Percentiles rank a stretch among this genome's conserved stretches.
phyloP scores from a whole-genome alignment of 2,113 vertebrate genomes.

The Passer montanus region DNA sequence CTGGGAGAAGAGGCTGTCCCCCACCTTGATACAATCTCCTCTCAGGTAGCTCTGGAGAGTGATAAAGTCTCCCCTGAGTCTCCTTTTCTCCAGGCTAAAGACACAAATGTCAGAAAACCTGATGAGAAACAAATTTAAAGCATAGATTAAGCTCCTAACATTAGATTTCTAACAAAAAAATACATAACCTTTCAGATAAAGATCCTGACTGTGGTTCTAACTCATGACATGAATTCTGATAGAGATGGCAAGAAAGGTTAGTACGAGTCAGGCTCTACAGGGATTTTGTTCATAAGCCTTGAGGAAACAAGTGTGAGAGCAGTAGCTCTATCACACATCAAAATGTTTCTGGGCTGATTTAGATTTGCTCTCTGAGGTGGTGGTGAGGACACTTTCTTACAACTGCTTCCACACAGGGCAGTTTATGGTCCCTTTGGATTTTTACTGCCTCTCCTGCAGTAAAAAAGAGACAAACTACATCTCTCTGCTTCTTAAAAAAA shows the following conservation, averaged over 20 bases:
- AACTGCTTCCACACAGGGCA: not conserved
- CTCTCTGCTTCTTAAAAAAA: not conserved
- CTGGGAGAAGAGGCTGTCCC: not conserved
- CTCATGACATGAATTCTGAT: not conserved
- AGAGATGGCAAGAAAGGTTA: not conserved
- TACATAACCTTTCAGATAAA: not conserved
- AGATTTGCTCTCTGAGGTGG: not conserved
- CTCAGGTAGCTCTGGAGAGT: not conserved
- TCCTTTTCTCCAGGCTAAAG: not conserved
- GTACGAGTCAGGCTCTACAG: not conserved
- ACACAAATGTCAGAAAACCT: not conserved
- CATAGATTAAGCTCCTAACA: not conserved
- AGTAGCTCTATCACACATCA: not conserved
- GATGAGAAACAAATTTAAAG: not conserved
- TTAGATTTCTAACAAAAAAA: not conserved
- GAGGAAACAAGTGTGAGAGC: not conserved
- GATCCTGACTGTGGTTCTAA: not conserved
- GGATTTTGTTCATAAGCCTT: slow-evolving; percentile 5
- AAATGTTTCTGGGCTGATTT: not conserved
- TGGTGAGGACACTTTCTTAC: not conserved
- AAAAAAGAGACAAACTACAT: not conserved
- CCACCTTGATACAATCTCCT: not conserved
- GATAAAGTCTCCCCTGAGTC: not conserved
- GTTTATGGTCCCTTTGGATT: not conserved
- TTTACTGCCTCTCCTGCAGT: not conserved